These are phyloP conservation scores for Drosophila sechellia DNA, from an alignment of 1,140 invertebrate species.

Conservation along the genomic window DNA sequence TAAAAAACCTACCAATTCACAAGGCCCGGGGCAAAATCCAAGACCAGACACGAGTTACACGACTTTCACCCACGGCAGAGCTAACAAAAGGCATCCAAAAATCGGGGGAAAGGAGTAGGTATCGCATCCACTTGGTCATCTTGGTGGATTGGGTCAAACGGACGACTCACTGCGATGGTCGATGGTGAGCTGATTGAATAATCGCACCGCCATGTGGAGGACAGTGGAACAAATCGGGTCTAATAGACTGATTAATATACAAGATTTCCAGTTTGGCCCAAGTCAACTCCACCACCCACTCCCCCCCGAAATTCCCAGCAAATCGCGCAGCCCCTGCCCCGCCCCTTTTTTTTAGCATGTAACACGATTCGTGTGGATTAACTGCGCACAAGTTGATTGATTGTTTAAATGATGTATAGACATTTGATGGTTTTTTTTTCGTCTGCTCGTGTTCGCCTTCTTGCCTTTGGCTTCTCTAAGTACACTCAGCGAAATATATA, in stretches of 20 bases:
- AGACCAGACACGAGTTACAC: conserved; percentile 36
- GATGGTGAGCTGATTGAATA: conserved; percentile 67
- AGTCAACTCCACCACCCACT: conserved; percentile 48
- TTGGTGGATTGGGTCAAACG: conserved; percentile 19
- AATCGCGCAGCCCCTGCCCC: background rate
- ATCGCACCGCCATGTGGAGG: conserved; percentile 56
- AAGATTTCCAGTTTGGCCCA: conserved; percentile 70
- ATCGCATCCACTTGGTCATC: background rate
- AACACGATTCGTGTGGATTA: conserved; percentile 79
- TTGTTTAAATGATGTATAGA: conserved; percentile 80
- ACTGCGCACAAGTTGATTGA: conserved; percentile 80
- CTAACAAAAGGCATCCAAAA: conserved; percentile 5
- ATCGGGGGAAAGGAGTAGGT: background rate
- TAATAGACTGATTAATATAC: conserved; percentile 83
- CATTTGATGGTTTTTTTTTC: conserved; percentile 70
- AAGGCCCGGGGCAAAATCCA: conserved; percentile 26
- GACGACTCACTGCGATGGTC: conserved; percentile 59
- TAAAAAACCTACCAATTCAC: conserved; percentile 3
- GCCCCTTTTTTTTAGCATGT: conserved; percentile 47
- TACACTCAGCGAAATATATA: background rate
- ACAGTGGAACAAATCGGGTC: conserved; percentile 77
- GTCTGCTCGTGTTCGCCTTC: conserved; percentile 27
- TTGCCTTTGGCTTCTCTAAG: conserved; percentile 13
- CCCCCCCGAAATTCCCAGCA: conserved; percentile 8
- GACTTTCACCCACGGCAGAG: conserved; percentile 20